Evolutionary conservation across 2,113 vertebrate genomes (phyloP), one percentile per base, ranked within the genome.

Genomic region (Serilophus lunatus): DNA sequence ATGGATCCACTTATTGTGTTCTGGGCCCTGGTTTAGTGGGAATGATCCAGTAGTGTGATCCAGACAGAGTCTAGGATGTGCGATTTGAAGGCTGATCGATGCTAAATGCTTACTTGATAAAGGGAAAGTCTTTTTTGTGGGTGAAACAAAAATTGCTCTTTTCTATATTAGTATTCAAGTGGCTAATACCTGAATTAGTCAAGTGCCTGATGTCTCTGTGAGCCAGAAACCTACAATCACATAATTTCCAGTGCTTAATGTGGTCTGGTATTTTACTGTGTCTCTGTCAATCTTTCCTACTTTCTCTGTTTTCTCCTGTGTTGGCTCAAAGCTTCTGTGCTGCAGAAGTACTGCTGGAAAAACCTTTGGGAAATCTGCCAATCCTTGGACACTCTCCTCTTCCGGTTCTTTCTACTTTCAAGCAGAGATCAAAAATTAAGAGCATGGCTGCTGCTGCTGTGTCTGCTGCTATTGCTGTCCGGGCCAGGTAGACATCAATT

Each of bases 401-500:
- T 84, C 71, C 95, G 0, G 3, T 42, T 68, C 36, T 79, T 88
- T 94, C 97, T 97, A 65, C 96, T 96, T 83, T 95, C 31, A 93
- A 87, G 90, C 95, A 97, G 68, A 96, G 94, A 81, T 94, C 97
- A 65, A 93, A 93, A 60, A 91, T 94, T 59, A 96, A 93, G 86
- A 97, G 85, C 45, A 86, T 88, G 8, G 98, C 98, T 33, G 98
- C 97, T 40, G 98, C 98, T 38, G 88, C 97, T 0, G 95, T 98
- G 47, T 93, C 97, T 95, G 94, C 97, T 84, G 96, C 92, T 29
- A 16, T 94, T 66, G 96, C 97, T 92, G 57, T 97, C 47, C 98
- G 90, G 64, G 97, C 97, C 91, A 99, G 98, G 98, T 98, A 98
- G 97, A 97, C 19, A 40, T 80, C 64, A 28, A 1, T 49, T 90